These are phyloP conservation scores for Antheraea pernyi DNA, from an alignment of 1,140 invertebrate genomes.

Conservation along the genomic window DNA sequence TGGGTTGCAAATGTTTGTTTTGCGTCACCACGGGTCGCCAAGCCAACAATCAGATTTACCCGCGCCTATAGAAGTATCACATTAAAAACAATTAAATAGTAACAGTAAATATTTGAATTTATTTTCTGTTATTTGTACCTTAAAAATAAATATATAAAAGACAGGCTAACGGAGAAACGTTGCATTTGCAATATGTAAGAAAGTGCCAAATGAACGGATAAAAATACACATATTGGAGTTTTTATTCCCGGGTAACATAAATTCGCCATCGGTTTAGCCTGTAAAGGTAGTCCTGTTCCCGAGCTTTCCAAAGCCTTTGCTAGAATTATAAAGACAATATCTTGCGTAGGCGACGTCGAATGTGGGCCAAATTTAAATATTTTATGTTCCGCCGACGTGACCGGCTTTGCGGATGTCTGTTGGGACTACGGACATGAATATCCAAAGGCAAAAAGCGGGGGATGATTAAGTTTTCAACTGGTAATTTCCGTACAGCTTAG, in stretches of 20 bases:
- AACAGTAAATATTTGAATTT: too few relatives aligned
- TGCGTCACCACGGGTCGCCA: too few relatives aligned
- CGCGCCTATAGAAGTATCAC: too few relatives aligned
- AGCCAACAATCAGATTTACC: too few relatives aligned
- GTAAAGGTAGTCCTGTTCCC: neutral
- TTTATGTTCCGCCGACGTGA: slow-evolving; percentile 7
- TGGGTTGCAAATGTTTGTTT: too few relatives aligned
- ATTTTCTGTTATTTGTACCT: too few relatives aligned
- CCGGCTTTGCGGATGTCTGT: slow-evolving; percentile 2
- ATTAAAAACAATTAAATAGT: too few relatives aligned
- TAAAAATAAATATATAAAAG: too few relatives aligned
- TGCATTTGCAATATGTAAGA: neutral
- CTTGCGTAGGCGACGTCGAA: slow-evolving; percentile 6
- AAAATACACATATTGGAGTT: neutral
- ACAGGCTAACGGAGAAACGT: too few relatives aligned
- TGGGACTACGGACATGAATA: slow-evolving; percentile 3
- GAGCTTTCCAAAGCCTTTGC: neutral
- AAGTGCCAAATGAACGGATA: neutral
- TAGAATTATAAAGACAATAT: slow-evolving; percentile 10
- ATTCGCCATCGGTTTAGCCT: neutral
- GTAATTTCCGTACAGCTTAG: neutral
- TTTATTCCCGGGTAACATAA: neutral
- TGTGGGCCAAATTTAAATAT: slow-evolving; percentile 12
- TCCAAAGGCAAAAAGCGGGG: neutral
- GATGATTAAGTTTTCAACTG: slow-evolving; percentile 8